Evolutionary conservation across 2,797 vertebrate species (phyloP).

Genomic region (Petrocephalus schoutedeni): DNA sequence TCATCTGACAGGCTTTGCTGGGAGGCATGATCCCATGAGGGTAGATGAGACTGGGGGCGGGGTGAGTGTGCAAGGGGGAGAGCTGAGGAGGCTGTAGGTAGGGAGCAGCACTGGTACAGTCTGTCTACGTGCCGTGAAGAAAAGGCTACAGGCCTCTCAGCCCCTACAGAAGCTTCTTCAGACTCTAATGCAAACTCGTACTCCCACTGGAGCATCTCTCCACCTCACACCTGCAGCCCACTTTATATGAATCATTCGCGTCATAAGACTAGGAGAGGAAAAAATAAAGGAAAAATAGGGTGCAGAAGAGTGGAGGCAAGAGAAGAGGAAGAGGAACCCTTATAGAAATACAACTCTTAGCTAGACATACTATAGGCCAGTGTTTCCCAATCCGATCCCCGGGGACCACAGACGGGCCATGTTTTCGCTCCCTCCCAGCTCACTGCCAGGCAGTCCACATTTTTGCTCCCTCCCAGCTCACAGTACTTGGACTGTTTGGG

Average conservation of each 20-base stretch:
- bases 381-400: neutral
- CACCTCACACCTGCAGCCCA: constrained; percentile 68
- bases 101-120: neutral
- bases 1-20: neutral
- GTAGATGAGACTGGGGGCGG: neutral
- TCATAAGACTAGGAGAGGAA: constrained; percentile 47
- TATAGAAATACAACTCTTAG: neutral
- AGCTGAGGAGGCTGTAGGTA: neutral
- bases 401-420: neutral
- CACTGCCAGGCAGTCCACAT: neutral
- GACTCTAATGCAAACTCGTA: constrained; percentile 53
- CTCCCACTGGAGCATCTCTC: constrained; percentile 68
- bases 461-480: neutral
- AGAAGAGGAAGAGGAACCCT: neutral
- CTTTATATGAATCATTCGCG: constrained; percentile 72
- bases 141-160: neutral
- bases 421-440: neutral
- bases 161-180: constrained; percentile 30
- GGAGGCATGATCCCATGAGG: neutral
- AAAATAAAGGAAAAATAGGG: neutral
- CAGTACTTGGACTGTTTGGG: neutral
- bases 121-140: neutral
- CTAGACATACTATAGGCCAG: neutral
- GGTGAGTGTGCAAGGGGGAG: neutral
- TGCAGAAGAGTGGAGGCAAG: neutral